Conservation (phyloP, 2,888 invertebrate genomes). For the Tryphoninae sp. region DNA sequence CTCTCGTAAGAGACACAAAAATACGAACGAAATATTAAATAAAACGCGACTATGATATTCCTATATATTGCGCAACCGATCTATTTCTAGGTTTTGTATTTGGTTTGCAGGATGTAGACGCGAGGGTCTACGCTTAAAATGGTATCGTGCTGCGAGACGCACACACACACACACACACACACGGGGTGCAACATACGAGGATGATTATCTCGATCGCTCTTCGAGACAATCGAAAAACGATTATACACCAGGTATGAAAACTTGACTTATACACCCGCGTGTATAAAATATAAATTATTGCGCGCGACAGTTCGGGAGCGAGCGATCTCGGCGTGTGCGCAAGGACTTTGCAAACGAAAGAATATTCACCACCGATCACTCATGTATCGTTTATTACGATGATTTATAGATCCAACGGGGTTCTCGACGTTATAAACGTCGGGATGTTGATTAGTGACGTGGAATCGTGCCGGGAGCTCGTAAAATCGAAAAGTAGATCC, state of each 20-base stretch:
- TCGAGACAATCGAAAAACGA: slow-evolving; percentile 9
- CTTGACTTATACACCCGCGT: background rate
- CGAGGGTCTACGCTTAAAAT: background rate
- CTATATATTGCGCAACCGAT: slow-evolving; percentile 56
- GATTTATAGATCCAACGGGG: slow-evolving; percentile 52
- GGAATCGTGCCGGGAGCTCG: slow-evolving; percentile 13
- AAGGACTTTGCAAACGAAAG: slow-evolving; percentile 42
- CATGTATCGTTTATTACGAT: slow-evolving; percentile 40
- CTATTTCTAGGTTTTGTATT: slow-evolving; percentile 48
- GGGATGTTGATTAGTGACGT: slow-evolving; percentile 37
- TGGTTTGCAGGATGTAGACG: slow-evolving; percentile 34
- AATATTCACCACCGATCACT: slow-evolving; percentile 19
- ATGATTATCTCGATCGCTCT: background rate
- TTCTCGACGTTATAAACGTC: slow-evolving; percentile 38
- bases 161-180: too few species aligned
- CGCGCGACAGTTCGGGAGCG: slow-evolving; percentile 38
- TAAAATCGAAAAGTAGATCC: slow-evolving; percentile 47
- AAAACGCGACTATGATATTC: slow-evolving; percentile 25
- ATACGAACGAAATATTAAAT: slow-evolving; percentile 16
- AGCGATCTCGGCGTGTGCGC: slow-evolving; percentile 19
- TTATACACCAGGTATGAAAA: slow-evolving; percentile 6
- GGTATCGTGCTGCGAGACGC: too few species aligned
- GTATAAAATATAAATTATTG: slow-evolving; percentile 47
- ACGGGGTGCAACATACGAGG: background rate
- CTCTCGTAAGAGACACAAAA: slow-evolving; percentile 19